Conservation (phyloP, 1,140 invertebrate species). For the Wiebesia pumilae region DNA sequence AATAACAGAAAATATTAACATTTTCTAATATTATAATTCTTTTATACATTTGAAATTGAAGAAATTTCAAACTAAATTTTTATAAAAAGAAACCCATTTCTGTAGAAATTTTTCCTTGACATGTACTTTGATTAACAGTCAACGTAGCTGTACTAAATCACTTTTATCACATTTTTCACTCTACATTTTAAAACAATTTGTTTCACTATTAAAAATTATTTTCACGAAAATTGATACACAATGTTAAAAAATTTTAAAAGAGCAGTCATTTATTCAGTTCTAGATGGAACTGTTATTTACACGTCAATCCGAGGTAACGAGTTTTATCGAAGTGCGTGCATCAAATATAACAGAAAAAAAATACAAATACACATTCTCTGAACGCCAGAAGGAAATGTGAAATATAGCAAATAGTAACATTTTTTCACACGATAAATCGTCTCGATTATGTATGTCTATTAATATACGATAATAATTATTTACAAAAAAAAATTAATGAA, state of each 20-base stretch:
- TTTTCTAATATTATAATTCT: too few species aligned
- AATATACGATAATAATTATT: too few species aligned
- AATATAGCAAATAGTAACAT: background rate
- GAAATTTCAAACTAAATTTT: too few species aligned
- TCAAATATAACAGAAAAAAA: background rate
- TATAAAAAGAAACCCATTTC: too few species aligned
- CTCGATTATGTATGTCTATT: background rate
- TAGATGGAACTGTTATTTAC: conserved; percentile 7
- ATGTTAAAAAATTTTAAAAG: background rate
- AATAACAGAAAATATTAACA: too few species aligned
- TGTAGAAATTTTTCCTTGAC: too few species aligned
- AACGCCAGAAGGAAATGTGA: background rate
- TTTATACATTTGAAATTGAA: too few species aligned
- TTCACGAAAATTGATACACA: background rate
- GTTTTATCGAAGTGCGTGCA: background rate
- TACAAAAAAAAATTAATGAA: too few species aligned
- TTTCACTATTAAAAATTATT: background rate
- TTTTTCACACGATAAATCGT: background rate
- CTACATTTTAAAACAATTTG: too few species aligned
- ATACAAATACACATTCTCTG: background rate
- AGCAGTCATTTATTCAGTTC: background rate
- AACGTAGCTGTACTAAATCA: too few species aligned
- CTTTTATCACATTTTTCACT: too few species aligned
- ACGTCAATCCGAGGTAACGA: background rate
- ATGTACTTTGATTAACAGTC: too few species aligned